Conservation (phyloP, 2,797 vertebrate genomes). For the Carcharodon carcharias region DNA sequence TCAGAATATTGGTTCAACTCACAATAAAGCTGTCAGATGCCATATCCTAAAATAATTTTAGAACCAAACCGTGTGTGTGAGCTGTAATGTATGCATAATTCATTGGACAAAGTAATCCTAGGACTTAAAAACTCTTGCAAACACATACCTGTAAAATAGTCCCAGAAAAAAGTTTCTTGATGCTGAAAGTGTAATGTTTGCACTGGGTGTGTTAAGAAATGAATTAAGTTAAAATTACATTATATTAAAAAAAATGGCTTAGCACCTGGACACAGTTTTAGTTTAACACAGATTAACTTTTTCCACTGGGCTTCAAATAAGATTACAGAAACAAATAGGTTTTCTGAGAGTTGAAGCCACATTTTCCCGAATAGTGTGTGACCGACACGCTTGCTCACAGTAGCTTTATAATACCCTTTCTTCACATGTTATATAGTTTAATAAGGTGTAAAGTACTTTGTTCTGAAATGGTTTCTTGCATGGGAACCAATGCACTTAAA, state of each 20-base stretch:
- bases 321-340: slow-evolving; percentile 9
- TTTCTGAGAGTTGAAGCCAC: not conserved
- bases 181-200: not conserved
- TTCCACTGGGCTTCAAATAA: not conserved
- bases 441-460: slow-evolving; percentile 66
- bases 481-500: slow-evolving; percentile 85
- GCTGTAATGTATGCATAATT: not conserved
- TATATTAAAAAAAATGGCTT: not conserved
- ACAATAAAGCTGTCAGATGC: not conserved
- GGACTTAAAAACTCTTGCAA: not conserved
- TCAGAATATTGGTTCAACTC: slow-evolving; percentile 33
- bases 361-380: slow-evolving; percentile 25
- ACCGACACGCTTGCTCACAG: slow-evolving; percentile 26
- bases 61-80: not conserved
- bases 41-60: not conserved
- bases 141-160: not conserved
- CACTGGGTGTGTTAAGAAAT: not conserved
- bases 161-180: not conserved
- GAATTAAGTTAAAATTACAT: not conserved
- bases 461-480: slow-evolving; percentile 61
- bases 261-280: not conserved
- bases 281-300: not conserved
- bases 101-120: not conserved
- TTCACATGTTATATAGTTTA: slow-evolving; percentile 55
- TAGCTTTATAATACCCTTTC: slow-evolving; percentile 55